Base-by-base conservation (phyloP, 2,888 invertebrate species). In the Catocala fraxini region DNA sequence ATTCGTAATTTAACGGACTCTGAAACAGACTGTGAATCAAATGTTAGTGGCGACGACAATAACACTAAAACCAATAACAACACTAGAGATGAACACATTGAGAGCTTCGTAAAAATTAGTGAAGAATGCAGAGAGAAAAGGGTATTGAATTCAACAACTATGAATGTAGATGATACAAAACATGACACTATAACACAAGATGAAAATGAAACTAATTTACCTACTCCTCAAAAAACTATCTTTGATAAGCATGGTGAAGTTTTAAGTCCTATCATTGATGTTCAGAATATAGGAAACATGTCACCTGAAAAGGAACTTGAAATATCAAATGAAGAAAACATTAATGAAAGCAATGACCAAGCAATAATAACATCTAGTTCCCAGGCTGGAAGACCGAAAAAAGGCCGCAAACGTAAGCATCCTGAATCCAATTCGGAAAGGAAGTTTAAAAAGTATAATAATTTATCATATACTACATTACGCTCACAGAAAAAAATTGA, bases 391-490 rank as follows among this genome's bases (percentile, higher is more conserved):
- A 51, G 60, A 51, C 51, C 57, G 33, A 65, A 61, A 61, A 65
- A 57, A 57, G 60, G 65, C 41, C 57, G 65, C 49, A 65, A 59
- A 56, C 56, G 64, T 15, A 65, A 60, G 41, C 33, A 57, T 45
- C 45, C 59, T 49, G 41, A 65, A 49, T 42, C 45, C 39, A 47
- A 46, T 57, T 42, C 58, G 15, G 56, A 65, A 60, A 56, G 53
- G n/a, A 56, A 63, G 48, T 41, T 51, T 46, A 51, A 47, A 42
- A 65, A 65, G 54, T 59, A 60, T 56, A 60, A 56, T 15, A 57
- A 57, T 51, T 51, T 57, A 49, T 41, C 42, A 56, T 56, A 56
- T 56, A 56, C 47, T 47, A 56, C 47, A 25, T 12, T 47, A 25
- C 25, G 25, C 47, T 47, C 47, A 56, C 25, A 57, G 13, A 60